These are phyloP conservation scores for Monopis laevigella DNA, from an alignment of 2,888 invertebrate genomes.

Conservation along the genomic window DNA sequence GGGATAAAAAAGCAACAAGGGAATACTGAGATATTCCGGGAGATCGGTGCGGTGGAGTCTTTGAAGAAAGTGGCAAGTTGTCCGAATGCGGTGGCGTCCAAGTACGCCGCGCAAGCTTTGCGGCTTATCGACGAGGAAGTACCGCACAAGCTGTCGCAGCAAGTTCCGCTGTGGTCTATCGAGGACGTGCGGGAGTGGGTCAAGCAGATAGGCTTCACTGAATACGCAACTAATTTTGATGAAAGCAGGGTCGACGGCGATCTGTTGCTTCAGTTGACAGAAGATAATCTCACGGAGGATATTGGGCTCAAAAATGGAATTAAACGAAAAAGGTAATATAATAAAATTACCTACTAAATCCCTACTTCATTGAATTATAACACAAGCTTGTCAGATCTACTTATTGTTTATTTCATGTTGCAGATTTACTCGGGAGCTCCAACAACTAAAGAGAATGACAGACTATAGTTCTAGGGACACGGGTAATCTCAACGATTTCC, in stretches of 20 bases:
- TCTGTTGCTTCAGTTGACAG: slow-evolving; percentile 88
- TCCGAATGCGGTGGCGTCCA: slow-evolving; percentile 97
- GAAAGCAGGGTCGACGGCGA: slow-evolving; percentile 97
- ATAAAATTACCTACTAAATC: neutral
- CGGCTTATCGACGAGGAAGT: slow-evolving; percentile 95
- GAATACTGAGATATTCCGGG: slow-evolving; percentile 89
- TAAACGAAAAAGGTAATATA: slow-evolving; percentile 78
- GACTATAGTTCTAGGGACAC: slow-evolving; percentile 95
- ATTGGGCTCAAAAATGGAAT: slow-evolving; percentile 95
- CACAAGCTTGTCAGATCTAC: neutral
- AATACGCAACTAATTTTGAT: slow-evolving; percentile 84
- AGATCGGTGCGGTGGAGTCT: slow-evolving; percentile 95
- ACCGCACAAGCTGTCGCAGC: slow-evolving; percentile 97
- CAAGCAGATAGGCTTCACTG: slow-evolving; percentile 94
- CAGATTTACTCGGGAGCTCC: slow-evolving; percentile 91
- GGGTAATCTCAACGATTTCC: slow-evolving; percentile 87
- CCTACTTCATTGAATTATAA: slow-evolving; percentile 2
- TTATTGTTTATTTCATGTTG: neutral
- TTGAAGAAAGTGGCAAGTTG: slow-evolving; percentile 96
- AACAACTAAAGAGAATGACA: slow-evolving; percentile 93
- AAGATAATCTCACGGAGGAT: slow-evolving; percentile 91
- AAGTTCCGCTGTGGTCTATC: slow-evolving; percentile 97
- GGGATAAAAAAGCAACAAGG: slow-evolving; percentile 95
- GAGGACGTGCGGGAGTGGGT: slow-evolving; percentile 99
- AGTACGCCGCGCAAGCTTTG: slow-evolving; percentile 93